Conservation (phyloP, 2,797 vertebrate genomes). For the Coluber constrictor region DNA sequence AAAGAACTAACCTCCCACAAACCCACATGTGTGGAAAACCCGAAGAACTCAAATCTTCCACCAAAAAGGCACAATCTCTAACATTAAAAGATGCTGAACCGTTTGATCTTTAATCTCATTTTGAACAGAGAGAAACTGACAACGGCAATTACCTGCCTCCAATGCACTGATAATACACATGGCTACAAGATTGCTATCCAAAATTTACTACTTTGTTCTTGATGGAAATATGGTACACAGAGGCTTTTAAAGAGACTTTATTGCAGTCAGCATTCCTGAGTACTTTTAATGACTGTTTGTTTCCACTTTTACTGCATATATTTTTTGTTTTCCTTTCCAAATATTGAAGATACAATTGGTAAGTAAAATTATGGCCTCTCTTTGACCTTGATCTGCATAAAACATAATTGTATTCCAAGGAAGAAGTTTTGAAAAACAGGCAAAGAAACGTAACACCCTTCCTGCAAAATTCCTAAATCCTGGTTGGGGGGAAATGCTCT, state of each 20-base stretch:
- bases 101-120: neutral
- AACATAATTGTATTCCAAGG: neutral
- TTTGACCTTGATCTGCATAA: conserved; percentile 5
- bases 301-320: neutral
- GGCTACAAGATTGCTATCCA: neutral
- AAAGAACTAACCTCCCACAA: neutral
- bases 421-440: conserved; percentile 8
- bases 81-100: neutral
- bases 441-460: conserved; percentile 20
- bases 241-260: neutral
- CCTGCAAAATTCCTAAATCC: neutral
- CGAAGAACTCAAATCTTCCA: neutral
- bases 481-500: neutral
- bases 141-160: neutral
- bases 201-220: neutral
- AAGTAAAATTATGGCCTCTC: neutral
- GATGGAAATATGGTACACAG: neutral
- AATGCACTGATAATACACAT: neutral
- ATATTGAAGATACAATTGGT: conserved; percentile 7
- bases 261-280: neutral
- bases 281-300: neutral
- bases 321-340: neutral
- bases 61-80: neutral
- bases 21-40: neutral
- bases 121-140: neutral